phyloP scores from a whole-genome alignment of 2,113 vertebrate species.

The Leptodactylus fuscus region DNA sequence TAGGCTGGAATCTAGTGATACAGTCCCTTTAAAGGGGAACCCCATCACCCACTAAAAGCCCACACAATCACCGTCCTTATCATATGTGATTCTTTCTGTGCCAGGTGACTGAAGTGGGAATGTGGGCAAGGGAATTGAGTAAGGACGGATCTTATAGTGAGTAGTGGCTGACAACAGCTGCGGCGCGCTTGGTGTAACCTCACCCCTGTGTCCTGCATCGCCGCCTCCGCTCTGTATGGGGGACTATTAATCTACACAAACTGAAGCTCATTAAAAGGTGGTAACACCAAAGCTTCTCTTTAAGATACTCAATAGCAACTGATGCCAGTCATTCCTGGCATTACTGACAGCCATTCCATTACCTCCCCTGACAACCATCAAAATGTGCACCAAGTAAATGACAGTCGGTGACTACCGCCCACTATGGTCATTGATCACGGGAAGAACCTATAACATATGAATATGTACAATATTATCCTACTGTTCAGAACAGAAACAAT shows the following conservation, averaged over 20 bases:
- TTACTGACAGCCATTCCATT: neutral
- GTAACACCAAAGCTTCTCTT: neutral
- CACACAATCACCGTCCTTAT: neutral
- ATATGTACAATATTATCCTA: too few relatives aligned
- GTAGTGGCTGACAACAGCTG: too few relatives aligned
- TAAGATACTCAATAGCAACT: constrained; percentile 31
- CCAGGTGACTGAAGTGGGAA: too few relatives aligned
- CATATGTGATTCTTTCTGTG: neutral
- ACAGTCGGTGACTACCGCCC: neutral
- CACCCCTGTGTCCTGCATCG: neutral
- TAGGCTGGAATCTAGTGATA: too few relatives aligned
- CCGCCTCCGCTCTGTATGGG: neutral
- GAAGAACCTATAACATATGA: too few relatives aligned
- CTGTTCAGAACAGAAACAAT: too few relatives aligned
- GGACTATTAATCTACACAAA: constrained; percentile 22
- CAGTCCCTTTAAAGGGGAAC: neutral
- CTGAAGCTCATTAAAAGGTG: constrained; percentile 19
- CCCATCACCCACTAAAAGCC: neutral
- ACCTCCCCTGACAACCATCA: neutral
- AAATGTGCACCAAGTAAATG: too few relatives aligned
- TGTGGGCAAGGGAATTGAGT: too few relatives aligned
- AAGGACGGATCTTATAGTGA: too few relatives aligned
- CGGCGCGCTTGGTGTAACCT: neutral
- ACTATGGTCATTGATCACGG: too few relatives aligned
- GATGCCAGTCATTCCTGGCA: constrained; percentile 8